These are phyloP conservation scores for Turritopsis dohrnii DNA, from an alignment of 30 jellyfish, hydroid and myxozoan genomes.

Conservation along the genomic window DNA sequence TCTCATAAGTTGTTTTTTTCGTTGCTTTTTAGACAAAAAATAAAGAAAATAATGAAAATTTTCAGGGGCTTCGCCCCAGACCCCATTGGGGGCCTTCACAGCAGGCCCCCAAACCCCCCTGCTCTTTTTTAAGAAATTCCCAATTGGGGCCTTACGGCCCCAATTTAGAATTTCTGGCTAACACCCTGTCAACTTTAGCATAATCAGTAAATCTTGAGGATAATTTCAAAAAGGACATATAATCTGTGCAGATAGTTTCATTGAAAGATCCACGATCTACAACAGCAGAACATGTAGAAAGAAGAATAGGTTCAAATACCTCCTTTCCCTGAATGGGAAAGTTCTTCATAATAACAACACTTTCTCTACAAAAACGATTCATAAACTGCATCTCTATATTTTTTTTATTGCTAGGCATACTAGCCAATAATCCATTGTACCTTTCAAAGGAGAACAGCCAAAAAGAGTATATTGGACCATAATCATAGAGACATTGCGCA, in stretches of 20 bases:
- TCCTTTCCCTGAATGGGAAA: constrained; percentile 2
- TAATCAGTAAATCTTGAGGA: constrained; percentile 9
- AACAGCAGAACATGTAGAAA: neutral
- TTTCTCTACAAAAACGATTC: neutral
- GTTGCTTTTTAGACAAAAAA: too few relatives aligned
- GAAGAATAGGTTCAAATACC: neutral
- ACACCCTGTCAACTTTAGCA: too few relatives aligned
- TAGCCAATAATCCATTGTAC: neutral
- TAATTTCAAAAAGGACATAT: neutral
- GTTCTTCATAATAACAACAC: neutral
- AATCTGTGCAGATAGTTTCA: neutral
- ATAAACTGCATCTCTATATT: neutral
- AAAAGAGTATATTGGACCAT: neutral
- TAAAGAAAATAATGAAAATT: too few relatives aligned
- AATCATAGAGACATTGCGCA: neutral
- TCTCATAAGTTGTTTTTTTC: too few relatives aligned
- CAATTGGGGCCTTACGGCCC: too few relatives aligned
- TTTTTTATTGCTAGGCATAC: neutral
- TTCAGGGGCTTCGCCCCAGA: too few relatives aligned
- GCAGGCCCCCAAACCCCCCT: too few relatives aligned
- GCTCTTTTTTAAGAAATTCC: too few relatives aligned
- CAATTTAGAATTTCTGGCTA: too few relatives aligned
- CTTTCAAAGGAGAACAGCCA: constrained; percentile 9
- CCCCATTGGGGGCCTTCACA: too few relatives aligned
- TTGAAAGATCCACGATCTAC: neutral